Evolutionary conservation across 1,140 invertebrate species (phyloP), one percentile per base, ranked within the genome.

Genomic region (Coenobita brevimanus): DNA sequence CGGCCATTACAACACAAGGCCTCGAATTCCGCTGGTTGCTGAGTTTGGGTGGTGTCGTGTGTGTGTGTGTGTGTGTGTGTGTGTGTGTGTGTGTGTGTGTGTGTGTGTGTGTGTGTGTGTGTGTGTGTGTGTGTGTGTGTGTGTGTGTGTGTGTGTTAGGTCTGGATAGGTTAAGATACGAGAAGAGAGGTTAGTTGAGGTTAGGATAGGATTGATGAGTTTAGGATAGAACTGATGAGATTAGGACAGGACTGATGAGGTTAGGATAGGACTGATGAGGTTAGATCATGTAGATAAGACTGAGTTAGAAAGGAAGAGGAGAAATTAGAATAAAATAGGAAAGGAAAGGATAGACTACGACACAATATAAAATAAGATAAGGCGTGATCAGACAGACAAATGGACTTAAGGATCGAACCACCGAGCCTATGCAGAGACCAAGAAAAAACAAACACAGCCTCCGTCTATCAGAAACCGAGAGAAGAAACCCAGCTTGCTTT

Each of bases 31-130:
- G 27, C 43, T n/a, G 21, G 21, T 76, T 38, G 1, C 27, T 76
- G 6, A 38, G 36, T 13, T 8, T 36, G 33, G n/a, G n/a, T n/a
- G n/a, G n/a, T n/a, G n/a, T n/a, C n/a, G n/a, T n/a, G n/a, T n/a
- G n/a, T n/a, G n/a, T 73, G 30, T 30, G 73, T 76, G 38, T 76
- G 41, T 3, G 30, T 76, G 30, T 30, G 30, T 30, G 13, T 73
- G 69, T 73, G 13, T 73, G 13, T 76, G 38, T 76, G 73, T 76
- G 73, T 76, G 73, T 76, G 73, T 76, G 73, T 76, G 73, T 76
- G 73, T 76, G 73, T 76, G 73, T 76, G 73, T 76, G 73, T 76
- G 33, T 43, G 38, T 75, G 8, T 10, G 8, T 8, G 21, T 21
- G 8, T 21, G 21, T 54, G 71, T 75, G 71, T 41, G 33, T 75